Evolutionary conservation across 2,888 invertebrate genomes (phyloP), one percentile per base, ranked within the genome.

Genomic region (Zonitis immaculata): DNA sequence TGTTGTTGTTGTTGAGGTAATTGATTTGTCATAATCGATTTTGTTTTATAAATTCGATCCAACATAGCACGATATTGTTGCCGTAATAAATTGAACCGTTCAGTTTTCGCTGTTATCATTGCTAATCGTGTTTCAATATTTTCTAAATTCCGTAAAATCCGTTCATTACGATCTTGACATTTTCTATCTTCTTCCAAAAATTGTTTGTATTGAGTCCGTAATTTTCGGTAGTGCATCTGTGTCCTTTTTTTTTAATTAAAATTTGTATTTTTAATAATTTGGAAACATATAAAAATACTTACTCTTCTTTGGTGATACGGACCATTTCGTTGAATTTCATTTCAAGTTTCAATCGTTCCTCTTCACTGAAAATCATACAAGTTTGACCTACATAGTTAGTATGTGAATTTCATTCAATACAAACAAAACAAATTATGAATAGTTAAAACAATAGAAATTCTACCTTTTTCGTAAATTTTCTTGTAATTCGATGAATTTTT

Each of bases 91-190:
- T 80, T 80, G 25, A 84, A 78, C 52, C 81, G 74, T 62, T 83
- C 80, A 22, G 82, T 83, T 73, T 83, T 82, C 1, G 82, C 80
- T 18, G 79, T 78, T 67, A 84, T 76, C 60, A 76, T 72, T 26
- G 78, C 74, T 20, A 84, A 78, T 59, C 80, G 77, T 58, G 76
- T 79, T 70, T 84, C 84, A 53, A 84, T 80, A 22, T 77, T 77
- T 63, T 84, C 82, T 62, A 85, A 69, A 62, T 80, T 76, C 53
- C 78, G 77, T 22, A 83, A 72, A 52, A 85, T 75, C 64, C 77
- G 77, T 59, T 80, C 80, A 68, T 84, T 85, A 27, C 84, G 78
- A 61, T 83, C 80, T 57, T 82, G 82, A 42, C 83, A 77, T 32
- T 75, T 73, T 46, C 76, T 73, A 62, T 84, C 82, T 60, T 84